These are phyloP conservation scores for Centrocercus urophasianus DNA, from an alignment of 2,113 vertebrate genomes.

Conservation along the genomic window DNA sequence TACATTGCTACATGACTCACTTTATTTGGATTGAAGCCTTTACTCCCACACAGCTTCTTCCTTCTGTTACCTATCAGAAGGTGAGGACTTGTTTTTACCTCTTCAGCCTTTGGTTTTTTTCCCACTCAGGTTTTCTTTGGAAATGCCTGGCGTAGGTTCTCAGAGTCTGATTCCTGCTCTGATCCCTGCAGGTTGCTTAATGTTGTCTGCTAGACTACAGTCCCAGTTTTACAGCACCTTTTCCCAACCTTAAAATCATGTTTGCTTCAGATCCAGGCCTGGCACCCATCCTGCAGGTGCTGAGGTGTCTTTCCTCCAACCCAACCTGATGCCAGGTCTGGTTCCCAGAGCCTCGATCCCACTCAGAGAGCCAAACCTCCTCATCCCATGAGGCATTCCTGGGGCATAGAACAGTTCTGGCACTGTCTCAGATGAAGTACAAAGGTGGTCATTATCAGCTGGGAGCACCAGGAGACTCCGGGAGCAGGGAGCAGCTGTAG, in stretches of 20 bases:
- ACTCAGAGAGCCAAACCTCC: background rate
- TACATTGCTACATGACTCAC: background rate
- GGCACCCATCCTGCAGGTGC: background rate
- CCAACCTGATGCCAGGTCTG: background rate
- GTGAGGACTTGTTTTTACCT: background rate
- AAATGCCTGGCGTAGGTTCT: background rate
- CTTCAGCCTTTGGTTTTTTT: background rate
- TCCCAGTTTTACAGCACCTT: background rate
- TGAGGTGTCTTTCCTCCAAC: constrained; percentile 1
- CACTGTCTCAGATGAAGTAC: background rate
- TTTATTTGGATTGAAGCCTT: background rate
- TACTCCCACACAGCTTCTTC: background rate
- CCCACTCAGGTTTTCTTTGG: background rate
- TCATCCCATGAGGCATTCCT: background rate
- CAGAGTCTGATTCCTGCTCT: background rate
- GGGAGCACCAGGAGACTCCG: background rate
- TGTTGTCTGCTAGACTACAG: background rate
- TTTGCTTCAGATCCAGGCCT: background rate
- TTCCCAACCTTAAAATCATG: background rate
- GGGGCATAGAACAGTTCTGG: background rate
- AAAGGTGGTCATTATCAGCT: background rate
- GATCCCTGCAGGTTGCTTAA: background rate
- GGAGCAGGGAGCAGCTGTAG: background rate
- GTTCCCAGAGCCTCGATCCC: background rate
- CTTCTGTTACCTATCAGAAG: constrained; percentile 14